phyloP scores from a whole-genome alignment of 2,888 invertebrate species.

The Apotomis betuletana region DNA sequence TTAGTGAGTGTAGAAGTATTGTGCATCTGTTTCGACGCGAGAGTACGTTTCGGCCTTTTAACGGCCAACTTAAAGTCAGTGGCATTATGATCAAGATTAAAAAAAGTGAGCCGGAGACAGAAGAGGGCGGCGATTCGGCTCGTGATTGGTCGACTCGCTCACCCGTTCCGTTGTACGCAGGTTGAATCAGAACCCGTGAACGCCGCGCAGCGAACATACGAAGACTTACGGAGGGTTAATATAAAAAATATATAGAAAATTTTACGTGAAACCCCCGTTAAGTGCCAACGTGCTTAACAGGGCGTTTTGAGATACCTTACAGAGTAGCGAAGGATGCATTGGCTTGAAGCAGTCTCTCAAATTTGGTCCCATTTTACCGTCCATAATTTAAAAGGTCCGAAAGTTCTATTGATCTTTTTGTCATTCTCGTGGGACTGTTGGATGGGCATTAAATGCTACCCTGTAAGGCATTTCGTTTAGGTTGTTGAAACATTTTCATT shows the following conservation, averaged over 20 bases:
- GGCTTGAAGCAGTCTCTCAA: conserved; percentile 10
- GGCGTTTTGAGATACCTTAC: conserved; percentile 30
- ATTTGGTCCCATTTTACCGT: conserved; percentile 36
- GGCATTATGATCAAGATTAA: conserved; percentile 48
- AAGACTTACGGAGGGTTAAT: conserved; percentile 32
- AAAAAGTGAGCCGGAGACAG: conserved; percentile 69
- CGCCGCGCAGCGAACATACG: conserved; percentile 43
- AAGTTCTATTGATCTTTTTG: conserved; percentile 11
- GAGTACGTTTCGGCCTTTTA: conserved; percentile 46
- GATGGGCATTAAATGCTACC: conserved; percentile 10
- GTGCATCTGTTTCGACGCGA: conserved; percentile 80
- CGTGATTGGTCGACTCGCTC: conserved; percentile 72
- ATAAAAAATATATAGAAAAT: conserved; percentile 43
- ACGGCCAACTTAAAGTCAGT: conserved; percentile 53
- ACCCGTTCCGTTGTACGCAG: conserved; percentile 81
- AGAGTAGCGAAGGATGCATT: conserved; percentile 18
- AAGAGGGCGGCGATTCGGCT: conserved; percentile 79
- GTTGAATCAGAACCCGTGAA: conserved; percentile 79
- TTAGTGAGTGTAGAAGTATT: conserved; percentile 72
- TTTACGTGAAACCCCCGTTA: conserved; percentile 15
- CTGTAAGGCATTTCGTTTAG: conserved; percentile 32
- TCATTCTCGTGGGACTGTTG: conserved; percentile 17
- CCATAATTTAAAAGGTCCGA: conserved; percentile 36
- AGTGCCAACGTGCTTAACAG: conserved; percentile 7
- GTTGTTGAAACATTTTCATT: conserved; percentile 47